Evolutionary conservation across 1,140 invertebrate species (phyloP).

Genomic region (Bombus cullumanus): DNA sequence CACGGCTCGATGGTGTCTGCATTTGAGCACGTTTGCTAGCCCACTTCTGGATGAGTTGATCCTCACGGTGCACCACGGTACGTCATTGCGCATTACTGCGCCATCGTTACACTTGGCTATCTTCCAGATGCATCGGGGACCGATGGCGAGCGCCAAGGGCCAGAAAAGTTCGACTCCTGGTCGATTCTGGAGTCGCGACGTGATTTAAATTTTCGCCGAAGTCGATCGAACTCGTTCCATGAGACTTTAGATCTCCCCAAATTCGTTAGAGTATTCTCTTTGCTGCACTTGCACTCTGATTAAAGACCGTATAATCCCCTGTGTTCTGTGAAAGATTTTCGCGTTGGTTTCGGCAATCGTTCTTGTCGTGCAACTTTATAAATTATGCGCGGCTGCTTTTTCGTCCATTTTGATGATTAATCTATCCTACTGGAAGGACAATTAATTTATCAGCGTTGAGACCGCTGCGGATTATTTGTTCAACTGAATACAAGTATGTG

Average conservation of each 20-base stretch:
- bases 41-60: background rate
- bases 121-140: conserved; percentile 46
- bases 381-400: conserved; percentile 6
- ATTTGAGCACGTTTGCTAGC: background rate
- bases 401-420: background rate
- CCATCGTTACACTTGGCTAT: conserved; percentile 37
- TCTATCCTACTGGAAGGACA: background rate
- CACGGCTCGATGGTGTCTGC: background rate
- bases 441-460: conserved; percentile 18
- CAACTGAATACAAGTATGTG: background rate
- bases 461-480: conserved; percentile 6
- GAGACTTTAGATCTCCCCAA: background rate
- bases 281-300: too few relatives aligned
- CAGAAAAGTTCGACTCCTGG: conserved; percentile 28
- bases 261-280: background rate
- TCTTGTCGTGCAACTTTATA: background rate
- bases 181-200: conserved; percentile 5
- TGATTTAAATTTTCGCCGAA: conserved; percentile 31
- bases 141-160: conserved; percentile 11
- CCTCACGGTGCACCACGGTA: conserved; percentile 23
- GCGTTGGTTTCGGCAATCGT: background rate
- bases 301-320: background rate
- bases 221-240: background rate
- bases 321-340: background rate
- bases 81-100: conserved; percentile 48